Percentiles rank a stretch among this genome's conserved stretches.
These are phyloP conservation scores for Piaya cayana DNA, from an alignment of 2,113 vertebrate species.

Conservation along the genomic window DNA sequence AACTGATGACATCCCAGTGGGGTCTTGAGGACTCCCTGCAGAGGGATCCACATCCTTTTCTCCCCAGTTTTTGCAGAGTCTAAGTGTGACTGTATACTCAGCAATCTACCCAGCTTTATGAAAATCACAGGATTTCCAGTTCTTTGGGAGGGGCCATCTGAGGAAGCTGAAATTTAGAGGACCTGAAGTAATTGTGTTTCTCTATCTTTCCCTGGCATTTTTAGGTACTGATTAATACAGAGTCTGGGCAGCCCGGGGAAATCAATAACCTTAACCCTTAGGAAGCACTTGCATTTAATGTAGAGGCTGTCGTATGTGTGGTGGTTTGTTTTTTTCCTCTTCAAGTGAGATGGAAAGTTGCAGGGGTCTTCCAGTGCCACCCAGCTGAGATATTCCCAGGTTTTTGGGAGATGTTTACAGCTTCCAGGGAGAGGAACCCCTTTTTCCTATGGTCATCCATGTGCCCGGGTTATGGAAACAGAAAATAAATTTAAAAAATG, in stretches of 20 bases:
- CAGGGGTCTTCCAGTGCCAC: not conserved
- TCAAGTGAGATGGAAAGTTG: not conserved
- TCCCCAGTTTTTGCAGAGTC: not conserved
- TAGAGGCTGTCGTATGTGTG: not conserved
- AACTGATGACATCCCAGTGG: rapidly evolving
- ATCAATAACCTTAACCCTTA: conserved; percentile 70
- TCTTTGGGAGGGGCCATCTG: conserved; percentile 30
- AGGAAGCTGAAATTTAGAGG: conserved; percentile 51
- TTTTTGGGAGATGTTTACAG: not conserved
- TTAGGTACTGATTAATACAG: conserved; percentile 68
- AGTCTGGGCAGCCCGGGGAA: conserved; percentile 51
- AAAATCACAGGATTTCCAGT: conserved; percentile 29
- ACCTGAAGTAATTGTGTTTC: conserved; percentile 61
- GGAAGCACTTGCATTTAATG: conserved; percentile 33
- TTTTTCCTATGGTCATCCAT: not conserved
- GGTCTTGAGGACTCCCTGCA: not conserved
- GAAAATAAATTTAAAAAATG: not conserved
- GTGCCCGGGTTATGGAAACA: too few relatives aligned
- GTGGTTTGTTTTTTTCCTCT: not conserved
- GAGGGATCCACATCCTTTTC: not conserved
- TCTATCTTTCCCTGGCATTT: conserved; percentile 65
- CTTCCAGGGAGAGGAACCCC: rapidly evolving
- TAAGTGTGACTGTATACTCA: conserved; percentile 28
- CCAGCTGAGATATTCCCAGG: rapidly evolving
- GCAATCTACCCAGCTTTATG: conserved; percentile 45